Evolutionary conservation across 1,140 invertebrate species (phyloP), one percentile per base, ranked within the genome.

Genomic region (Sycophila sp.): DNA sequence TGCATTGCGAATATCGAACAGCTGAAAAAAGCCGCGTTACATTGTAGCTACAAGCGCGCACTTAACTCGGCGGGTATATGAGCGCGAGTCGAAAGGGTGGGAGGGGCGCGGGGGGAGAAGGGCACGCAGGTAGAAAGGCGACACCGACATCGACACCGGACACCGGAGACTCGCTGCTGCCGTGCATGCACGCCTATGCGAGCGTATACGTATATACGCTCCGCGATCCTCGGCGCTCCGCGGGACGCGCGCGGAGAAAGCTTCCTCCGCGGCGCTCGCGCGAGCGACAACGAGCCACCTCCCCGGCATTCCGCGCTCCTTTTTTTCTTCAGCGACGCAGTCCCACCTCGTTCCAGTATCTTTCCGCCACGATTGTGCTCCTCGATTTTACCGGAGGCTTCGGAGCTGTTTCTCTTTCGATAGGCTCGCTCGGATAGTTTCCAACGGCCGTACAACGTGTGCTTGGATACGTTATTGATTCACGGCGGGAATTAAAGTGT

Each of bases 11-110:
- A n/a, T n/a, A n/a, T n/a, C n/a, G n/a, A n/a, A n/a, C 45, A 11
- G 45, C 45, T 49, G 8, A 3, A 49, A 49, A 40, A 40, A 15
- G 10, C 3, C 0, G 22, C 49, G 22, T n/a, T 51, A 51, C 22
- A 62, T 68, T 53, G 66, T 59, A 73, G 72, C 73, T 73, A 75
- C 72, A 77, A 74, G 73, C 73, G 63, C 51, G 69, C 30, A 63
- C 62, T 47, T 56, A 47, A 40, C 69, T 51, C 65, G 30, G 59
- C 73, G n/a, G n/a, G n/a, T n/a, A n/a, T 64, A 71, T 73, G 74
- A 65, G 71, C 71, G 67, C 63, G 64, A 74, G 56, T 64, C 59
- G 63, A 38, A 4, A 24, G 19, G 2, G 19, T 49, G 13, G n/a
- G 26, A n/a, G 5, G 34, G 49, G 17, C 47, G 45, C 40, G 73